phyloP scores from a whole-genome alignment of 2,888 invertebrate genomes.

The Idaea dimidiata region DNA sequence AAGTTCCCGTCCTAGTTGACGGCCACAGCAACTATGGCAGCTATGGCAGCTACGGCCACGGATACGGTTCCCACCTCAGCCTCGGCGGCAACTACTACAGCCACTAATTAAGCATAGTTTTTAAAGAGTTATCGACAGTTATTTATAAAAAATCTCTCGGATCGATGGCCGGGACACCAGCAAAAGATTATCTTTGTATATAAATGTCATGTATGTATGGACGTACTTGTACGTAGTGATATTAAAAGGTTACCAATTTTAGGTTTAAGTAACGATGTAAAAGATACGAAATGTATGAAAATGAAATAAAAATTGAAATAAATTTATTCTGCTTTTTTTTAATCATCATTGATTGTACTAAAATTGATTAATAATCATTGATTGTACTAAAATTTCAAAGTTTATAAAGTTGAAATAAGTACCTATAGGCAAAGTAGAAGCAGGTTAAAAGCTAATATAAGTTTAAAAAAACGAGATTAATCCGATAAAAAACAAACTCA shows the following conservation, averaged over 20 bases:
- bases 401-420: too few species aligned
- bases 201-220: conserved; percentile 69
- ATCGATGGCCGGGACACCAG: conserved; percentile 69
- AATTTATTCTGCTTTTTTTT: neutral
- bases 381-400: too few species aligned
- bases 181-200: conserved; percentile 71
- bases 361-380: too few species aligned
- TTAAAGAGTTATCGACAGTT: conserved; percentile 51
- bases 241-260: conserved; percentile 73
- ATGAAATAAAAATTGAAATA: conserved; percentile 42
- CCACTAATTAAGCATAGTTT: conserved; percentile 60
- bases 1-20: conserved; percentile 67
- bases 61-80: conserved; percentile 33
- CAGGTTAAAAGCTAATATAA: too few species aligned
- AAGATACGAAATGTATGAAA: conserved; percentile 53
- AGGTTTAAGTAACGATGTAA: conserved; percentile 71
- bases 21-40: conserved; percentile 47
- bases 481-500: neutral
- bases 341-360: too few species aligned
- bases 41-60: conserved; percentile 34
- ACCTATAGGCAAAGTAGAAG: too few species aligned
- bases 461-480: too few species aligned
- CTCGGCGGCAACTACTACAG: conserved; percentile 56
- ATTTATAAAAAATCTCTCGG: conserved; percentile 59
- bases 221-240: conserved; percentile 75